Evolutionary conservation across 2,888 invertebrate genomes (phyloP).

Genomic region (Meteorus cinctellus): DNA sequence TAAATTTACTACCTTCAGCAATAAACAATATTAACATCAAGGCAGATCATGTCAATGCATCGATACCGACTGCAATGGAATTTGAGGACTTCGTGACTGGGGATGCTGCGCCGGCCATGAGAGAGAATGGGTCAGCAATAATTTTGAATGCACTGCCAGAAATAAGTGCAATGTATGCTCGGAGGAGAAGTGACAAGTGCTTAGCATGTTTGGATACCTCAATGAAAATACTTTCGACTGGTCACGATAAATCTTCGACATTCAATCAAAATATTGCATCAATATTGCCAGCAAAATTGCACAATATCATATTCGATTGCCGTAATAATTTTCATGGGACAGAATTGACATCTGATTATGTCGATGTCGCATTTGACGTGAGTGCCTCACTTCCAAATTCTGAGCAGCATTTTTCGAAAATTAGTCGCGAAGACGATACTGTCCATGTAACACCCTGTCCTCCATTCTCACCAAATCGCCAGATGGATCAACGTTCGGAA

Average conservation of each 20-base stretch:
- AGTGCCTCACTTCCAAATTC: background rate
- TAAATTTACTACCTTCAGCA: background rate
- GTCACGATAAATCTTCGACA: slow-evolving; percentile 37
- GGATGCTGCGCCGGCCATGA: background rate
- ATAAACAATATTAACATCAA: slow-evolving; percentile 30
- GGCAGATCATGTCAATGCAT: background rate
- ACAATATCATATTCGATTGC: slow-evolving; percentile 21
- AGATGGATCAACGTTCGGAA: background rate
- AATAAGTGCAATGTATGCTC: slow-evolving; percentile 56
- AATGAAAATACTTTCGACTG: slow-evolving; percentile 25
- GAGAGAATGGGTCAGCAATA: slow-evolving; percentile 31
- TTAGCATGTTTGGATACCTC: slow-evolving; percentile 64
- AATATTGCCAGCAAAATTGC: background rate
- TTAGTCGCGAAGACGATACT: background rate
- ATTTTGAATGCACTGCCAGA: slow-evolving; percentile 58
- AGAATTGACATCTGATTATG: background rate
- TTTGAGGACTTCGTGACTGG: background rate
- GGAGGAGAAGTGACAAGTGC: slow-evolving; percentile 64
- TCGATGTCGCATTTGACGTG: background rate
- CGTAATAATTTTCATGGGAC: background rate
- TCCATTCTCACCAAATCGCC: background rate
- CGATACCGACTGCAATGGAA: background rate
- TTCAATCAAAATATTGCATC: background rate
- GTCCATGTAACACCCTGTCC: no score
- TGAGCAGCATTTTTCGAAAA: background rate